These are phyloP conservation scores for Calliopum simillimum DNA, from an alignment of 2,888 invertebrate genomes.

Conservation along the genomic window DNA sequence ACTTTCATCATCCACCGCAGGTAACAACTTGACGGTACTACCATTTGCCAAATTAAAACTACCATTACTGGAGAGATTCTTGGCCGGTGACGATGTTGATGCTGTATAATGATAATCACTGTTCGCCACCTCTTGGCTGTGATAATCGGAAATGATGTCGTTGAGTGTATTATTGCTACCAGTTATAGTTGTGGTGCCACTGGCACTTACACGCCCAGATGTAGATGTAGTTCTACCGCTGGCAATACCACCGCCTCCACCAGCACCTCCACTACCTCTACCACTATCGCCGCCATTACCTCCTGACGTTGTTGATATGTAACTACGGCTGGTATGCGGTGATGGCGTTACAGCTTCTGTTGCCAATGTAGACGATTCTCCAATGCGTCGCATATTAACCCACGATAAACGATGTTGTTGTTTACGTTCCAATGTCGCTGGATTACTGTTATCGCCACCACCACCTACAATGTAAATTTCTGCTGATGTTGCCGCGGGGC, in stretches of 20 bases:
- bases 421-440: constrained; percentile 59
- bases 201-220: constrained; percentile 61
- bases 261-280: constrained; percentile 34
- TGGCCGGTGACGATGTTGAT: constrained; percentile 50
- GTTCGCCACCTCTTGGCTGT: constrained; percentile 54
- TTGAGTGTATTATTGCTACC: constrained; percentile 65
- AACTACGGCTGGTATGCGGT: constrained; percentile 61
- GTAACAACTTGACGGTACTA: constrained; percentile 64
- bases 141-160: constrained; percentile 63
- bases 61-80: constrained; percentile 59
- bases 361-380: constrained; percentile 46
- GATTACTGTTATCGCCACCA: constrained; percentile 45
- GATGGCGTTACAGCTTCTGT: constrained; percentile 56
- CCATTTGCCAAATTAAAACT: constrained; percentile 63
- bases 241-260: constrained; percentile 41
- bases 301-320: constrained; percentile 57
- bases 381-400: constrained; percentile 59
- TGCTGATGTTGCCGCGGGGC: constrained; percentile 12
- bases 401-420: constrained; percentile 61
- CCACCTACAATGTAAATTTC: constrained; percentile 28
- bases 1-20: constrained; percentile 62
- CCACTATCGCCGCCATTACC: constrained; percentile 36
- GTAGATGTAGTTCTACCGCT: constrained; percentile 61
- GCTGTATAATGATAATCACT: constrained; percentile 54
- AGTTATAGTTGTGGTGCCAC: constrained; percentile 60